Percentiles rank a stretch among this genome's conserved stretches.
Evolutionary conservation across 2,113 vertebrate species (phyloP).

Genomic region (Archilochus colubris): DNA sequence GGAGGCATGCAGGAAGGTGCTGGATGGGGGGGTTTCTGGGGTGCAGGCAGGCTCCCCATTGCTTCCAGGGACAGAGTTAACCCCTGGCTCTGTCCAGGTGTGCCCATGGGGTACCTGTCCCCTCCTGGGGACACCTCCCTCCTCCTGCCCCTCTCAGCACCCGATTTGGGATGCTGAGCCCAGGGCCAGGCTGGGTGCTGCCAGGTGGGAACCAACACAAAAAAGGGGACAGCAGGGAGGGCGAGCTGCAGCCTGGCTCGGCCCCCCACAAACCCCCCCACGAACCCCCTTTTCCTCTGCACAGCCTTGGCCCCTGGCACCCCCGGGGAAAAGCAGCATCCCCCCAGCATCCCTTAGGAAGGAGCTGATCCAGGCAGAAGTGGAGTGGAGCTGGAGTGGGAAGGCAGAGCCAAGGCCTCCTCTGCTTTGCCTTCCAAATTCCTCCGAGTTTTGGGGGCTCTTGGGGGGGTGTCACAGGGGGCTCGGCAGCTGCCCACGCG

Average conservation of each 20-base stretch:
- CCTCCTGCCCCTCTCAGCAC: background rate
- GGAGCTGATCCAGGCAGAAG: background rate
- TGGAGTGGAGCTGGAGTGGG: background rate
- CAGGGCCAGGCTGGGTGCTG: background rate
- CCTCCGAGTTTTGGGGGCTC: accelerated
- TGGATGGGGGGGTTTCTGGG: background rate
- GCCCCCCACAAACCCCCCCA: background rate
- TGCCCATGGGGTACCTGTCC: accelerated
- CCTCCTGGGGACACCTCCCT: background rate
- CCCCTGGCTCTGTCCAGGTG: background rate
- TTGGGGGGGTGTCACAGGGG: accelerated
- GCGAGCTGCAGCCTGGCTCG: background rate
- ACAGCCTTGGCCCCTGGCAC: background rate
- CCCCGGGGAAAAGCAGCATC: background rate
- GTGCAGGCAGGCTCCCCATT: background rate
- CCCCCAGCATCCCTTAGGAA: background rate
- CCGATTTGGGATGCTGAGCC: accelerated
- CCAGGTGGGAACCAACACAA: accelerated
- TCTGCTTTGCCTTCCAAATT: background rate
- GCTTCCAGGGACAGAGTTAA: background rate
- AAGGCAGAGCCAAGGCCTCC: background rate
- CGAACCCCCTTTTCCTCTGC: background rate
- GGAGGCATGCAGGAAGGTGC: background rate
- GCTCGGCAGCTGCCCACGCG: accelerated
- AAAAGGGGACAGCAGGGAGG: background rate